Conservation (phyloP, 2,113 vertebrate genomes). For the Lates calcarifer region DNA sequence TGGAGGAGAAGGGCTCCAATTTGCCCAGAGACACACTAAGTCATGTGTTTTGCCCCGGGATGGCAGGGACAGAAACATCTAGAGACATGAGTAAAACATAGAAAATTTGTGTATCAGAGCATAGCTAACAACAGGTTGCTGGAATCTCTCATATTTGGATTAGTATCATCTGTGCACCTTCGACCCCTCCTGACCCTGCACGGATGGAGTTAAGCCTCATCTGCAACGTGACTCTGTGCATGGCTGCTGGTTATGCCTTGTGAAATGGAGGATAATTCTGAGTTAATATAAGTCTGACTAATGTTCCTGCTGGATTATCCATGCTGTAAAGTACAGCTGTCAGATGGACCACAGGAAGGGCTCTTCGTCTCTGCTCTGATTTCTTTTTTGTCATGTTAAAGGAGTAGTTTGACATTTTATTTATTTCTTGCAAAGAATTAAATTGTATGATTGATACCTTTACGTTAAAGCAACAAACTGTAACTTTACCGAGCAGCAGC, state of each 20-base stretch:
- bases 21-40: neutral
- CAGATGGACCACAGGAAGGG: conserved; percentile 28
- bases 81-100: neutral
- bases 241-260: neutral
- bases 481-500: too few species aligned
- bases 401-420: neutral
- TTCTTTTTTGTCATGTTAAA: neutral
- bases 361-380: neutral
- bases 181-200: conserved; percentile 32
- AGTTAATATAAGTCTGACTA: conserved; percentile 60
- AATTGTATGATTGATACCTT: neutral
- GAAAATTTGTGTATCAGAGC: neutral
- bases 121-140: conserved; percentile 34
- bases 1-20: conserved; percentile 29
- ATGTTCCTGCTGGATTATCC: conserved; percentile 62
- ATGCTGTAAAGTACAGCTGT: conserved; percentile 23
- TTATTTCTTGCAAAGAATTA: too few species aligned
- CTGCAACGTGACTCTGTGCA: conserved; percentile 50
- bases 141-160: conserved; percentile 43
- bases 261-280: conserved; percentile 53
- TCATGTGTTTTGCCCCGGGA: conserved; percentile 28
- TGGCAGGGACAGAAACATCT: conserved; percentile 24
- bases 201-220: conserved; percentile 34
- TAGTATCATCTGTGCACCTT: conserved; percentile 45
- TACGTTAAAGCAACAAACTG: too few species aligned